phyloP scores from a whole-genome alignment of 2,797 vertebrate genomes.

The Oreochromis mossambicus region DNA sequence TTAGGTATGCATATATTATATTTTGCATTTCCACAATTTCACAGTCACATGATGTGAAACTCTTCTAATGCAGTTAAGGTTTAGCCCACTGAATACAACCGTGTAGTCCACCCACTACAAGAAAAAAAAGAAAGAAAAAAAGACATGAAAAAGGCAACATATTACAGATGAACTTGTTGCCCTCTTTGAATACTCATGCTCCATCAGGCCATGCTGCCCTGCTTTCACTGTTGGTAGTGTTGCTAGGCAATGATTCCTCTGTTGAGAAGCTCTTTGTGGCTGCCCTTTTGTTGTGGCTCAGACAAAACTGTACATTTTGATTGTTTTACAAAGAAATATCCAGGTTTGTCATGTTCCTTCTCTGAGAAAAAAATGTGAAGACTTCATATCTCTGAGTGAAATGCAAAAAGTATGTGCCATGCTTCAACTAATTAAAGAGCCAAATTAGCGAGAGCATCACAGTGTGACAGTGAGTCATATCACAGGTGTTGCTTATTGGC shows the following conservation, averaged over 20 bases:
- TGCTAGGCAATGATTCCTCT: constrained; percentile 38
- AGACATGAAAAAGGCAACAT: not conserved
- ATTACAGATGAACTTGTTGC: not conserved
- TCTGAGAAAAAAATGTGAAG: not conserved
- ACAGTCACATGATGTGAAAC: not conserved
- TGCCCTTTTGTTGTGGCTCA: constrained; percentile 5
- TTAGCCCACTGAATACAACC: not conserved
- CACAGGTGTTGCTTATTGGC: not conserved
- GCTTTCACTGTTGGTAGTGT: constrained; percentile 7
- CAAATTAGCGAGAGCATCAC: not conserved
- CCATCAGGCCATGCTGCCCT: not conserved
- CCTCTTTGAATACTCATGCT: not conserved
- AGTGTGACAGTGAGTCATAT: not conserved
- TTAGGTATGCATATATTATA: not conserved
- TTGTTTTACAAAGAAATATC: constrained; percentile 1
- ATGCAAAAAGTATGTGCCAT: not conserved
- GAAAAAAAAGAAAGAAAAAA: not conserved
- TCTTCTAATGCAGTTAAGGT: not conserved
- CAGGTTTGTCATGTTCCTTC: not conserved
- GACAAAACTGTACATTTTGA: not conserved
- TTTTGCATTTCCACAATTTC: not conserved
- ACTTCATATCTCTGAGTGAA: not conserved
- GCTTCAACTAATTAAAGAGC: not conserved
- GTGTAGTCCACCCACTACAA: not conserved
- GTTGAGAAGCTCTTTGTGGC: not conserved